Base-by-base conservation (phyloP, 2,888 invertebrate genomes). In the Oxystoma pomonae region DNA sequence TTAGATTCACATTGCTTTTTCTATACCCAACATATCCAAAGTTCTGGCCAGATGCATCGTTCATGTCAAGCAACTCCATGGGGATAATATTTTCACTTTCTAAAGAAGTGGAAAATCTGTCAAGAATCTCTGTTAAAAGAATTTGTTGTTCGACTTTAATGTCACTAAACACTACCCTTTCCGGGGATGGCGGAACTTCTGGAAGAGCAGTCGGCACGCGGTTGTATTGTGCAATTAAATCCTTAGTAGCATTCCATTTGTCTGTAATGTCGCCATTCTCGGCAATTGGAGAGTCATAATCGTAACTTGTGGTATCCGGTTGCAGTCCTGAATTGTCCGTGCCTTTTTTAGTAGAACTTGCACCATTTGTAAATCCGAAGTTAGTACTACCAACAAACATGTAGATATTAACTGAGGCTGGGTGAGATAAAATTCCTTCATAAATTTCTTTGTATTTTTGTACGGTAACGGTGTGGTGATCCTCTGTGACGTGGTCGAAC, bases 301-400 rank as follows among this genome's bases (percentile, higher is more conserved):
- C 67, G 17, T 67, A 67, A 56, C 65, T 67, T 1, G 67, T 62
- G 16, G 58, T 58, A 58, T 53, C 63, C 2, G 67, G 67, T 35
- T 21, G 49, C 22, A 67, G 53, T 19, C 67, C 67, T n/a, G 63
- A 65, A 61, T 67, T 67, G 21, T 67, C 59, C 5, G 63, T 18
- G 12, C 61, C 65, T 52, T 59, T 55, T 20, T 60, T 50, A 20
- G 16, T 17, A 51, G 58, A 55, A 17, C 61, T 62, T 7, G 67
- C 65, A 16, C 65, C 67, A 62, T 64, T 63, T 0, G 74, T 66
- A 61, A 89, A 93, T 65, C 87, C 92, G 75, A 90, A 92, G 74
- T 92, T 94, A 1, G 92, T 91, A 60, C 96, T 95, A 18, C 96
- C 96, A 73, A 88, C 90, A 79, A 94, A 95, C 90, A 96, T 92